Evolutionary conservation across 2,113 vertebrate species (phyloP).

Genomic region (Electrona antarctica): DNA sequence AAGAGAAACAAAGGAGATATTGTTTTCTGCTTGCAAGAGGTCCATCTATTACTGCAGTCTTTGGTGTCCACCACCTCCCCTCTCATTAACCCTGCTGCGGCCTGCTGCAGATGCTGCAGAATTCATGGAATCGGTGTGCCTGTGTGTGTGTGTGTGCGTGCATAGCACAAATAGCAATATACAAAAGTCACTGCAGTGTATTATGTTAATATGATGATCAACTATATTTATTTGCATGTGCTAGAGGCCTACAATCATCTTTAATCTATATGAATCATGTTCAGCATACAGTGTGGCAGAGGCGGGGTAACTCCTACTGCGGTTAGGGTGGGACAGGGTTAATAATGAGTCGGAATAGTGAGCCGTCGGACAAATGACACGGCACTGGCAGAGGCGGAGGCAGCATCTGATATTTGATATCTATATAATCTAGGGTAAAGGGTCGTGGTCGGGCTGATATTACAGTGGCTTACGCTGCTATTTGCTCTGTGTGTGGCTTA

Average conservation of each 20-base stretch:
- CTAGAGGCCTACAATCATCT: not conserved
- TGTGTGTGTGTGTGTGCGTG: not conserved
- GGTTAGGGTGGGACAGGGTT: too few species aligned
- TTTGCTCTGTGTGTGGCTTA: conserved; percentile 16
- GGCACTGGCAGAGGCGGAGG: too few species aligned
- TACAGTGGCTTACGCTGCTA: conserved; percentile 34
- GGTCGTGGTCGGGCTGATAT: conserved; percentile 26
- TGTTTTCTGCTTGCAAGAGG: conserved; percentile 29
- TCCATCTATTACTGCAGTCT: conserved; percentile 51
- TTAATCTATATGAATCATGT: conserved; percentile 5
- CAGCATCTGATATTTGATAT: conserved; percentile 53
- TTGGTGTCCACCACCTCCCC: conserved; percentile 21
- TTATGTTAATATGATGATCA: not conserved
- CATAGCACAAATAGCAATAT: not conserved
- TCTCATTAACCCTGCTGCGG: conserved; percentile 40
- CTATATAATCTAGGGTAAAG: conserved; percentile 49
- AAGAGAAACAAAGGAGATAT: conserved; percentile 23
- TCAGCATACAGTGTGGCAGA: conserved; percentile 23
- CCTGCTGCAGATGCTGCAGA: too few species aligned
- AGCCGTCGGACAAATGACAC: too few species aligned
- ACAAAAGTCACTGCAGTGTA: not conserved
- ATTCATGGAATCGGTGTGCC: too few species aligned
- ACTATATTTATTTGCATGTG: not conserved
- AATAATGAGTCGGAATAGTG: too few species aligned
- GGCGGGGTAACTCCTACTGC: too few species aligned